These are phyloP conservation scores for Carpatolechia fugitivella DNA, from an alignment of 2,888 invertebrate species.

Conservation along the genomic window DNA sequence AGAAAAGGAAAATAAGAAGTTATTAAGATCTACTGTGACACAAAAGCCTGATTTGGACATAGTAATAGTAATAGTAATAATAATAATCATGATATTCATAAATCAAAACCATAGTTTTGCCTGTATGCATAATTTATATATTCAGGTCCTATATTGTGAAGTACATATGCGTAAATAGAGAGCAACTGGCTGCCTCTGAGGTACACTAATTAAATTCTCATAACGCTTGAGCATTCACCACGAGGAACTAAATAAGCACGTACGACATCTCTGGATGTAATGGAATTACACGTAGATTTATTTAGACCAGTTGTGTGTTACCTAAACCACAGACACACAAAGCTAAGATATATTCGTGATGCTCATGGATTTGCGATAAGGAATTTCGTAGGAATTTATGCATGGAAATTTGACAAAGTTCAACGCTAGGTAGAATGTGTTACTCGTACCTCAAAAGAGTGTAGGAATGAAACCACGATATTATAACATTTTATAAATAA, in stretches of 20 bases:
- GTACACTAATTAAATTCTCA: conserved; percentile 53
- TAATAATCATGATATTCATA: too few species aligned
- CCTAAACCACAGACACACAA: neutral
- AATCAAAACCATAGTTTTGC: too few species aligned
- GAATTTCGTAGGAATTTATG: neutral
- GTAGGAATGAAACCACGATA: too few species aligned
- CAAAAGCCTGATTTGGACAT: too few species aligned
- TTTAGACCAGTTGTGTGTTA: neutral
- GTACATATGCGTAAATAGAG: conserved; percentile 41
- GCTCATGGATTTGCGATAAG: neutral
- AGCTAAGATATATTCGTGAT: neutral
- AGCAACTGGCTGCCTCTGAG: conserved; percentile 29
- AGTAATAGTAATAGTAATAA: too few species aligned
- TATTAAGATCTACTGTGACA: too few species aligned
- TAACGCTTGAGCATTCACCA: conserved; percentile 43
- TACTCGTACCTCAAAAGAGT: too few species aligned
- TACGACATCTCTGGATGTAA: conserved; percentile 10
- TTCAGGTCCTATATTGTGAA: conserved; percentile 29
- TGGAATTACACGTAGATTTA: neutral
- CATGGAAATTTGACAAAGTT: neutral
- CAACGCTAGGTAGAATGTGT: too few species aligned
- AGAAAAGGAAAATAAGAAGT: too few species aligned
- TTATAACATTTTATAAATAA: too few species aligned
- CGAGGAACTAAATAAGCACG: conserved; percentile 38
- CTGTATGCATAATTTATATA: too few species aligned